A percentile compares a stretch with the other conserved stretches of the same genome.
phyloP scores from a whole-genome alignment of 2,888 invertebrate species.

The Eurytoma adleriae region DNA sequence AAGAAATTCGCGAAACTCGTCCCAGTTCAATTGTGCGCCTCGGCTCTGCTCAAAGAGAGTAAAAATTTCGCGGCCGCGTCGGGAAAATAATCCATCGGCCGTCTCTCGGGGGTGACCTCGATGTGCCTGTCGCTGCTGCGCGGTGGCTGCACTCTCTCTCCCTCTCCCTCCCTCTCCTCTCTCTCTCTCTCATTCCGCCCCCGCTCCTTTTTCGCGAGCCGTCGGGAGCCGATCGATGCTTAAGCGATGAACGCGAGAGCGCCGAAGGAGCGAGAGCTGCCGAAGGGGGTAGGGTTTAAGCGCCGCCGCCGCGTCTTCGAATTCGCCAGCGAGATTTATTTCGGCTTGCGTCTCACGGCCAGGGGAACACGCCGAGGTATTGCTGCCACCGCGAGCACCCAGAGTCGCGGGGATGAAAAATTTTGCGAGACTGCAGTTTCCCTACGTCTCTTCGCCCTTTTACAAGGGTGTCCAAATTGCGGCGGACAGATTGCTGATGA shows the following conservation, averaged over 20 bases:
- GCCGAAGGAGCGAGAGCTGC: neutral
- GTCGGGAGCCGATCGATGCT: conserved; percentile 56
- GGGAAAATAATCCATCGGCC: conserved; percentile 56
- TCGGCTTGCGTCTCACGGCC: too few relatives aligned
- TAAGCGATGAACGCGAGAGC: conserved; percentile 40
- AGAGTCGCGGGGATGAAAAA: too few relatives aligned
- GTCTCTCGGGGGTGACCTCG: conserved; percentile 53
- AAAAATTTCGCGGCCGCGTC: conserved; percentile 21
- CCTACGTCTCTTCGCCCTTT: too few relatives aligned
- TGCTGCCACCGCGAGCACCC: too few relatives aligned
- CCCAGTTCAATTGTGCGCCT: too few relatives aligned
- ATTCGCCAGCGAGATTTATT: neutral
- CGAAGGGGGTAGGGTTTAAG: neutral
- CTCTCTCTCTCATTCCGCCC: conserved; percentile 17
- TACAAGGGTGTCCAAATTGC: too few relatives aligned
- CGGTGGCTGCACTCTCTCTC: conserved; percentile 16
- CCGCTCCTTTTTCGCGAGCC: conserved; percentile 23
- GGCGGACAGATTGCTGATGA: too few relatives aligned
- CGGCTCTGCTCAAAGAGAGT: too few relatives aligned
- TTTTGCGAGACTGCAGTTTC: too few relatives aligned
- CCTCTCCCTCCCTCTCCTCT: conserved; percentile 18
- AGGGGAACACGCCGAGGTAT: too few relatives aligned
- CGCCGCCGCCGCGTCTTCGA: conserved; percentile 29
- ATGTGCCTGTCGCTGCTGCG: conserved; percentile 50
- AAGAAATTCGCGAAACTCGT: too few relatives aligned